Evolutionary conservation across 1,140 invertebrate genomes (phyloP).

Genomic region (Panagrolaimus sp.): DNA sequence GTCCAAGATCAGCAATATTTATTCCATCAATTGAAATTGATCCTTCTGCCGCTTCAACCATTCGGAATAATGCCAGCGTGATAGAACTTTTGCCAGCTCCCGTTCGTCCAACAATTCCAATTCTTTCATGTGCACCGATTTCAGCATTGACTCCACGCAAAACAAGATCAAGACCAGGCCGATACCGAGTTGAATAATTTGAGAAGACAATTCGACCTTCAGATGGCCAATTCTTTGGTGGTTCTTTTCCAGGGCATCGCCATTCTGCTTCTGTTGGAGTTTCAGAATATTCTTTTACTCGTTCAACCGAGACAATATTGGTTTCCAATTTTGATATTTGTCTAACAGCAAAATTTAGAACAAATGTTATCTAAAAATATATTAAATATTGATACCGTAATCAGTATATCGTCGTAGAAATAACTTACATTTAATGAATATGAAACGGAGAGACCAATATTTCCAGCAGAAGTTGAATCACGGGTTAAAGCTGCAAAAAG

Average conservation of each 20-base stretch:
- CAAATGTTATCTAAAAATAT: slow-evolving; percentile 60
- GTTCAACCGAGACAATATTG: slow-evolving; percentile 88
- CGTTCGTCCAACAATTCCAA: slow-evolving; percentile 68
- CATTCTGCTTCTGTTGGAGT: slow-evolving; percentile 65
- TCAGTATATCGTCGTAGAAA: background rate
- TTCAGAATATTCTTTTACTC: slow-evolving; percentile 91
- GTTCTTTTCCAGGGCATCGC: slow-evolving; percentile 14
- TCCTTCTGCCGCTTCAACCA: slow-evolving; percentile 63
- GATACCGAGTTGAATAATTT: slow-evolving; percentile 61
- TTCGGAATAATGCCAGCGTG: slow-evolving; percentile 64
- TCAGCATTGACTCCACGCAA: slow-evolving; percentile 70
- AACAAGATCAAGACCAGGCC: slow-evolving; percentile 71
- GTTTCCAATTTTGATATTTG: slow-evolving; percentile 96
- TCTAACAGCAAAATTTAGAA: slow-evolving; percentile 80
- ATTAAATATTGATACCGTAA: background rate
- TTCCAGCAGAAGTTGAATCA: slow-evolving; percentile 56
- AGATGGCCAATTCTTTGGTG: slow-evolving; percentile 60
- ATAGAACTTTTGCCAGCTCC: slow-evolving; percentile 65
- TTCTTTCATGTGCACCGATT: slow-evolving; percentile 69
- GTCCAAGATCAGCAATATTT: slow-evolving; percentile 67
- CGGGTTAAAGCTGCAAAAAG: slow-evolving; percentile 61
- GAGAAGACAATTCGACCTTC: slow-evolving; percentile 61
- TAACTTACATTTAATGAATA: slow-evolving; percentile 60
- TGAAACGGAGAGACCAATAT: slow-evolving; percentile 60
- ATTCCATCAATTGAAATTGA: slow-evolving; percentile 69